Base-by-base conservation (phyloP, 2,797 vertebrate species). In the Chromis chromis region DNA sequence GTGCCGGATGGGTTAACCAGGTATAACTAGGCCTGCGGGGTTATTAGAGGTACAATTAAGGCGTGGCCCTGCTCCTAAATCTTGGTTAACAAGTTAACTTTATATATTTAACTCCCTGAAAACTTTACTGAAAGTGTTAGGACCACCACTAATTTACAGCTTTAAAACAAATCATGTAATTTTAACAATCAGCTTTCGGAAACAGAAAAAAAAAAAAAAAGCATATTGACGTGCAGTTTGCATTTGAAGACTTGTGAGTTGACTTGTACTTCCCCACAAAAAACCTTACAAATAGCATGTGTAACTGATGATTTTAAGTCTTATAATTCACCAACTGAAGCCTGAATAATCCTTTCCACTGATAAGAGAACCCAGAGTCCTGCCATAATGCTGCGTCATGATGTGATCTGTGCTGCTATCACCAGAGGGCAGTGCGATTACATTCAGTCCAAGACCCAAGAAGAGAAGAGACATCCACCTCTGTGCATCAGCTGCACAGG, bases 371-470 rank as follows among this genome's bases (percentile, higher is more conserved):
- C 21, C 31, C 14, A 1, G 10, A 42, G 46, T 17, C 1, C 22
- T 62, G 11, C 17, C 9, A 61, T 17, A 64, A 9, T 82, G 90
- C 89, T 89, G 88, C 22, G 86, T 92, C 89, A 91, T 75, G 71
- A 64, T 83, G 89, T 53, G n/a, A 27, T 81, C 42, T 33, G 9
- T 62, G 1, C 46, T 13, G 1, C 42, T 19, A 16, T 81, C 92
- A 88, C 13, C 36, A 82, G 91, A 79, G 78, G 87, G 79, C 85
- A 75, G 66, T 74, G 64, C 12, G 55, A 46, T 17, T 52, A 69
- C 70, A 48, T 3, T 11, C 13, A 65, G 42, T 16, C 14, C 25
- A 19, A 49, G 46, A 57, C 12, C 36, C 53, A 13, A 3, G 3
- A 48, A 48, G 46, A 21, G 0, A n/a, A n/a, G 0, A 69, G 22